These are phyloP conservation scores for Cyclopterus lumpus DNA, from an alignment of 2,797 vertebrate genomes.

Conservation along the genomic window DNA sequence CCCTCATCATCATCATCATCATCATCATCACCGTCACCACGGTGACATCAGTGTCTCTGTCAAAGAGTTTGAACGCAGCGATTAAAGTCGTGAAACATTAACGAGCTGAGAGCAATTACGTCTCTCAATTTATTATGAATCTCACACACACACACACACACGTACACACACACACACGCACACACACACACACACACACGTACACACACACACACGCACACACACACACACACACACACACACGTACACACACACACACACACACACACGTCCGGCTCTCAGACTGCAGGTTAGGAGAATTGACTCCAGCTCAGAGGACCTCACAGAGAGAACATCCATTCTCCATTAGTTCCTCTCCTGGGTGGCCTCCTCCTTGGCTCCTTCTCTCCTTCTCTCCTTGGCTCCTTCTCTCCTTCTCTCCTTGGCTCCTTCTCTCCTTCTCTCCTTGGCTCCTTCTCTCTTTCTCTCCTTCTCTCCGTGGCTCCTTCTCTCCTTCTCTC, in stretches of 20 bases:
- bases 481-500: not conserved
- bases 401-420: no score
- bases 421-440: no score
- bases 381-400: no score
- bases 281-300: constrained; percentile 78
- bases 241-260: no score
- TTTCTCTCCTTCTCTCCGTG: not conserved
- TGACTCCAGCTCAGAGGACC: constrained; percentile 73
- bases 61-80: constrained; percentile 66
- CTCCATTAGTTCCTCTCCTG: constrained; percentile 76
- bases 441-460: no score
- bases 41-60: constrained; percentile 62
- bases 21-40: constrained; percentile 28
- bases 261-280: constrained; percentile 67
- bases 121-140: no score
- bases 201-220: no score
- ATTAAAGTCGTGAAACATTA: constrained; percentile 83
- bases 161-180: no score
- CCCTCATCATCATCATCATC: constrained; percentile 40
- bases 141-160: no score
- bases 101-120: constrained; percentile 76
- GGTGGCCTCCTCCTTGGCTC: constrained; percentile 56
- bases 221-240: no score
- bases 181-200: no score
- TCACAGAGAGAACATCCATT: constrained; percentile 77